phyloP scores from a whole-genome alignment of 2,113 vertebrate species.

The Nycticorax nycticorax region DNA sequence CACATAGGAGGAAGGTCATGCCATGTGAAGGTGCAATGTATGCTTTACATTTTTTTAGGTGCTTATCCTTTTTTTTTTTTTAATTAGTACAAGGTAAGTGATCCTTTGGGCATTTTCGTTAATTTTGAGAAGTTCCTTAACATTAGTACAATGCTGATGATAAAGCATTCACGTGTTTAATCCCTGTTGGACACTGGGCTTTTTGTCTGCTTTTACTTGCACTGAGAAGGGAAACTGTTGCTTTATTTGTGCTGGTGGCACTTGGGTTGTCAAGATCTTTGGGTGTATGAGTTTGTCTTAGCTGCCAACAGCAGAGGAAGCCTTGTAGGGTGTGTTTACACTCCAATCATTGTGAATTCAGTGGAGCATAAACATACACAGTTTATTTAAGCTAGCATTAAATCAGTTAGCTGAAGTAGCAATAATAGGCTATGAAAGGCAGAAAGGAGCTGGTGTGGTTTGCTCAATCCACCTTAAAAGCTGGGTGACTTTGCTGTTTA shows the following conservation, averaged over 20 bases:
- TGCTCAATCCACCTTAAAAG: constrained; percentile 36
- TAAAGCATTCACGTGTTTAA: neutral
- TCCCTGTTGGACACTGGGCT: neutral
- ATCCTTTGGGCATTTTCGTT: neutral
- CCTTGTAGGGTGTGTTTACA: neutral
- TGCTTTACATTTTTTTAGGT: neutral
- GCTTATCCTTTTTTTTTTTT: neutral
- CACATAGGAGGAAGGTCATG: neutral
- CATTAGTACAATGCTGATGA: neutral
- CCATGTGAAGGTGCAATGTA: neutral
- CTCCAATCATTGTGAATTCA: neutral
- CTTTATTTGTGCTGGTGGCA: neutral
- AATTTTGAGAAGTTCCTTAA: neutral
- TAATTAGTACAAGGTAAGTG: neutral
- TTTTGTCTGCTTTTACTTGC: neutral
- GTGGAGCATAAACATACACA: constrained; percentile 19
- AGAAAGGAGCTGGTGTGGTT: neutral
- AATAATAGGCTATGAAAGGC: neutral
- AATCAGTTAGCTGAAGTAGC: neutral
- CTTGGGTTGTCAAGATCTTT: neutral
- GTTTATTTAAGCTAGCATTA: constrained; percentile 32
- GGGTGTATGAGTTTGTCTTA: neutral
- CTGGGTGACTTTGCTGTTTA: neutral
- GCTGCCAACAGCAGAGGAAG: neutral
- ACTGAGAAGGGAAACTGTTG: neutral